phyloP scores from a whole-genome alignment of 2,888 invertebrate species.

The Chloroclystis v-ata region DNA sequence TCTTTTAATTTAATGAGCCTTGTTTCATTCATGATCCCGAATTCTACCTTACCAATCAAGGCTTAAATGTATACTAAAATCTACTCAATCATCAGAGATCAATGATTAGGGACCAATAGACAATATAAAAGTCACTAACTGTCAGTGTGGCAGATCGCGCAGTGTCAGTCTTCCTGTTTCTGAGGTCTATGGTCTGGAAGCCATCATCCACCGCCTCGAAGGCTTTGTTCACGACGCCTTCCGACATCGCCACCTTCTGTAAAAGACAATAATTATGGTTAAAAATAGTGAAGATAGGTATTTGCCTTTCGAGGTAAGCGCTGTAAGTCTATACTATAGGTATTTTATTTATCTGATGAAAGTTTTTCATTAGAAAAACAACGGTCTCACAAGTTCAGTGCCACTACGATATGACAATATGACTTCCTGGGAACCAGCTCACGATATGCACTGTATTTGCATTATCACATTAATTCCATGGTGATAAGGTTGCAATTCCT shows the following conservation, averaged over 20 bases:
- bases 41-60: no score
- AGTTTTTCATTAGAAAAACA: conserved; percentile 4
- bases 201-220: conserved; percentile 66
- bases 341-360: no score
- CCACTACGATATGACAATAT: conserved; percentile 29
- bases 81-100: no score
- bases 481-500: background rate
- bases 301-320: no score
- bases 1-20: no score
- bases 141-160: background rate
- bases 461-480: background rate
- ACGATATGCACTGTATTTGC: background rate
- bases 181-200: conserved; percentile 70
- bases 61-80: no score
- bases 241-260: conserved; percentile 36
- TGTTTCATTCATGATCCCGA: no score
- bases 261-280: conserved; percentile 6
- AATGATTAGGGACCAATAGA: no score
- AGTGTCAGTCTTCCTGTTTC: conserved; percentile 34
- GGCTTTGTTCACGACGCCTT: conserved; percentile 57
- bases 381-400: conserved; percentile 23
- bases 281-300: no score
- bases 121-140: background rate
- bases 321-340: no score
- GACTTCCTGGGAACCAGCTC: conserved; percentile 33